phyloP scores from a whole-genome alignment of 2,888 invertebrate species.

The Caenorhabditis sp. region DNA sequence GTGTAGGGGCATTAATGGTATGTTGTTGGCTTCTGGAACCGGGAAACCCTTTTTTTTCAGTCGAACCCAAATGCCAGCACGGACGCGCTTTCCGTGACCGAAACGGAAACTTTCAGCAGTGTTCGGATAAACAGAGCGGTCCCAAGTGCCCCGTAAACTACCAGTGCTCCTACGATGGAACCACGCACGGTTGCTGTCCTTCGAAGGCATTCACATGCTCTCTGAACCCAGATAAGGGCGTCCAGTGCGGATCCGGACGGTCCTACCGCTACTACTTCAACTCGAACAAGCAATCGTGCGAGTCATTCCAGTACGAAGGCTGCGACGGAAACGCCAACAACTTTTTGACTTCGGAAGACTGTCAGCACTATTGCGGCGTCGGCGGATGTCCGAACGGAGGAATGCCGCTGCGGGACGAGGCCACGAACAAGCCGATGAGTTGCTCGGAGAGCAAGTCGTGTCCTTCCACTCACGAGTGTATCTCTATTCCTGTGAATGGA shows the following conservation, averaged over 20 bases:
- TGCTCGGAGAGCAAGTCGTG: conserved; percentile 65
- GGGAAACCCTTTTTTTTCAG: conserved; percentile 65
- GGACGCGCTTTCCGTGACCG: conserved; percentile 74
- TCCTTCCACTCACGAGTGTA: conserved; percentile 73
- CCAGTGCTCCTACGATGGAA: conserved; percentile 74
- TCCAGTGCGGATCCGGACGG: conserved; percentile 73
- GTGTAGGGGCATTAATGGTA: conserved; percentile 72
- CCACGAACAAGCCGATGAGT: conserved; percentile 68
- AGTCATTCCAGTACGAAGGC: conserved; percentile 76
- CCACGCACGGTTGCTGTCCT: conserved; percentile 74
- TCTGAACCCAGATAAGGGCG: conserved; percentile 72
- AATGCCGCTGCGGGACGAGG: conserved; percentile 70
- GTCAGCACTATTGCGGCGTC: conserved; percentile 76
- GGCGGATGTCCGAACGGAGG: conserved; percentile 78
- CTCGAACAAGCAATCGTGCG: conserved; percentile 74
- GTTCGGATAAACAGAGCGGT: conserved; percentile 68
- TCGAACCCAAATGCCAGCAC: conserved; percentile 76
- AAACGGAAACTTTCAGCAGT: conserved; percentile 71
- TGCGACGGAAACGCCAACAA: conserved; percentile 77
- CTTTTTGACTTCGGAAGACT: conserved; percentile 71
- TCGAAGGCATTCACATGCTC: conserved; percentile 76
- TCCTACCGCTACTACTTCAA: conserved; percentile 71
- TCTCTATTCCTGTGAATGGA: conserved; percentile 67
- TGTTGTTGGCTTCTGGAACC: too few relatives aligned
- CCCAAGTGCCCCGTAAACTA: conserved; percentile 74